phyloP scores from a whole-genome alignment of 2,797 vertebrate genomes.

The Scarus forsteni region DNA sequence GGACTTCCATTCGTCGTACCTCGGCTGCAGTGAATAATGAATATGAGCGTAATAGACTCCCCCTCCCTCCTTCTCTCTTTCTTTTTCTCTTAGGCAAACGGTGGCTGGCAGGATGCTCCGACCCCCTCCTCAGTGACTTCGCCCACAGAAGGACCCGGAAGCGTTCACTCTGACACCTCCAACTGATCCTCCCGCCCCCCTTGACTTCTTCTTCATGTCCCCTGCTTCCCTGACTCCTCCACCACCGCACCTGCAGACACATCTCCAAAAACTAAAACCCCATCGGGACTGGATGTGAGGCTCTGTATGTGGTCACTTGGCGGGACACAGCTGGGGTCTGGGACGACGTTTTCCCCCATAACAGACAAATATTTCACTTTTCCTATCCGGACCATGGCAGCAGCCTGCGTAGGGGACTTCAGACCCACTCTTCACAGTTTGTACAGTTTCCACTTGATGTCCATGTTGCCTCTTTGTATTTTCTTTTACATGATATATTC shows the following conservation, averaged over 20 bases:
- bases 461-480: slow-evolving; percentile 83
- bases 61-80: slow-evolving; percentile 2
- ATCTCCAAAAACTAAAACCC: slow-evolving; percentile 40
- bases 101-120: slow-evolving; percentile 98
- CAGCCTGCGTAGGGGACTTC: slow-evolving; percentile 78
- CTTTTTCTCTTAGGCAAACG: slow-evolving; percentile 87
- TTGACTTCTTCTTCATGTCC: slow-evolving; percentile 41
- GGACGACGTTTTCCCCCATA: slow-evolving; percentile 78
- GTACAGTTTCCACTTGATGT: slow-evolving; percentile 78
- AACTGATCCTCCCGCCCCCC: slow-evolving; percentile 90
- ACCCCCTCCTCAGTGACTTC: slow-evolving; percentile 99
- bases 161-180: slow-evolving; percentile 99
- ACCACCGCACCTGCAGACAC: not conserved
- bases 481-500: slow-evolving; percentile 57
- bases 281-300: slow-evolving; percentile 84
- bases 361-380: slow-evolving; percentile 45
- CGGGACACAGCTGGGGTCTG: slow-evolving; percentile 79
- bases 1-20: slow-evolving; percentile 35
- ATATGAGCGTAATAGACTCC: slow-evolving; percentile 14
- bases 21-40: slow-evolving; percentile 44
- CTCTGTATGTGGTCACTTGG: slow-evolving; percentile 73
- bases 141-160: slow-evolving; percentile 99
- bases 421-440: slow-evolving; percentile 70
- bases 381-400: slow-evolving; percentile 79
- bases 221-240: slow-evolving; percentile 15